phyloP scores from a whole-genome alignment of 2,888 invertebrate species.

The Melinaea marsaeus region DNA sequence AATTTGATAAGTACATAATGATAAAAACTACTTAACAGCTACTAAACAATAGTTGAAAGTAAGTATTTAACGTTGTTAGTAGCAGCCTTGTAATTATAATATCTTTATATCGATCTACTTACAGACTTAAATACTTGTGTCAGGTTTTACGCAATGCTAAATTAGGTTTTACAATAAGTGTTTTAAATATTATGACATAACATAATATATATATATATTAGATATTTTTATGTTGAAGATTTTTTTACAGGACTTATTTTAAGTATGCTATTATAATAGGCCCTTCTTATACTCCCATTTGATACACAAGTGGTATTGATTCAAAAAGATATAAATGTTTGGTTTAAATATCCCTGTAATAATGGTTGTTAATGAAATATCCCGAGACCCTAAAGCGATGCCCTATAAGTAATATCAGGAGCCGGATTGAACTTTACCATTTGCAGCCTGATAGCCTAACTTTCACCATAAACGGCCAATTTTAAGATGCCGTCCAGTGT shows the following conservation, averaged over 20 bases:
- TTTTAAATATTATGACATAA: background rate
- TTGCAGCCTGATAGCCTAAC: slow-evolving; percentile 66
- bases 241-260: background rate
- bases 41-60: slow-evolving; percentile 3
- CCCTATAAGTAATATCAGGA: slow-evolving; percentile 55
- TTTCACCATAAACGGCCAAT: slow-evolving; percentile 75
- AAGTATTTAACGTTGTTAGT: background rate
- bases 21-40: background rate
- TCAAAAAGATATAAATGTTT: too few relatives aligned
- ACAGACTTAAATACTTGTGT: slow-evolving; percentile 1
- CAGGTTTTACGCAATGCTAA: background rate
- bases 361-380: background rate
- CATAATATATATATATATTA: background rate
- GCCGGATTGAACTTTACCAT: slow-evolving; percentile 70
- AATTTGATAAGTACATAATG: background rate
- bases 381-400: slow-evolving; percentile 50
- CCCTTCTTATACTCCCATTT: too few relatives aligned
- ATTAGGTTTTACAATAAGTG: background rate
- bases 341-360: background rate
- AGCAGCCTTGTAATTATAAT: slow-evolving; percentile 2
- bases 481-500: slow-evolving; percentile 69
- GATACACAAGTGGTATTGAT: too few relatives aligned
- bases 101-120: slow-evolving; percentile 3
- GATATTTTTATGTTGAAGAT: background rate
- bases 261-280: too few relatives aligned